Conservation (phyloP, 2,797 vertebrate species). For the Sparus aurata region DNA sequence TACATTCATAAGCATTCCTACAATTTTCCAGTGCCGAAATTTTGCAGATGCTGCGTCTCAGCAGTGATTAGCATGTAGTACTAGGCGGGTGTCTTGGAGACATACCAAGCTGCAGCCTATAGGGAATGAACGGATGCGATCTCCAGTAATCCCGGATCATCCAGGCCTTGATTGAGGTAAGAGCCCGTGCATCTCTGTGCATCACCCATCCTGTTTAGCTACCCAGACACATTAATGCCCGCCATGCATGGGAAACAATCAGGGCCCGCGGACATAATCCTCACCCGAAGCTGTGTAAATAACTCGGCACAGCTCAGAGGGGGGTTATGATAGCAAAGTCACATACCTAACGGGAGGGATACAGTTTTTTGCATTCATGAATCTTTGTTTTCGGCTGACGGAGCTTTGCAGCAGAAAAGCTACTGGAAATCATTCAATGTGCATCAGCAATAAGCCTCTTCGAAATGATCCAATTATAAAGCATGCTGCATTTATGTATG, state of each 20-base stretch:
- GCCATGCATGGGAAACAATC: slow-evolving; percentile 78
- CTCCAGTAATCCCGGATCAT: slow-evolving; percentile 78
- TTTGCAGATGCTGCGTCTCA: slow-evolving; percentile 51
- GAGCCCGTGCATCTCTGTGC: slow-evolving; percentile 60
- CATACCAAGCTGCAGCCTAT: slow-evolving; percentile 44
- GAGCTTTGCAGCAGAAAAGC: slow-evolving; percentile 47
- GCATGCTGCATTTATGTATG: slow-evolving; percentile 39
- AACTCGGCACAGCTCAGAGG: slow-evolving; percentile 55
- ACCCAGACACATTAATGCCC: slow-evolving; percentile 73
- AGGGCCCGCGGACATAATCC: slow-evolving; percentile 68
- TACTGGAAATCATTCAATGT: slow-evolving; percentile 43
- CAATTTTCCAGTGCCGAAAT: slow-evolving; percentile 13
- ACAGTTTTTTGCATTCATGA: slow-evolving; percentile 53
- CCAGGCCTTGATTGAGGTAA: slow-evolving; percentile 74
- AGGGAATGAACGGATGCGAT: slow-evolving; percentile 69
- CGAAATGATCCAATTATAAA: slow-evolving; percentile 62
- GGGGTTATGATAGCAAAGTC: slow-evolving; percentile 52
- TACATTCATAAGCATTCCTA: slow-evolving; percentile 11
- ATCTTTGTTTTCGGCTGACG: slow-evolving; percentile 20
- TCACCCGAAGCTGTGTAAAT: slow-evolving; percentile 74
- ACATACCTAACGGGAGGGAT: slow-evolving; percentile 53
- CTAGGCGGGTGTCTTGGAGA: slow-evolving; percentile 60
- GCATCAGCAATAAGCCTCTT: slow-evolving; percentile 50
- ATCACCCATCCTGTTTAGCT: slow-evolving; percentile 70
- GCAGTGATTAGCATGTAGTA: slow-evolving; percentile 65